Percentiles rank a stretch among this genome's conserved stretches.
Evolutionary conservation across 2,797 vertebrate genomes (phyloP).

Genomic region (Aselliscus stoliczkanus): DNA sequence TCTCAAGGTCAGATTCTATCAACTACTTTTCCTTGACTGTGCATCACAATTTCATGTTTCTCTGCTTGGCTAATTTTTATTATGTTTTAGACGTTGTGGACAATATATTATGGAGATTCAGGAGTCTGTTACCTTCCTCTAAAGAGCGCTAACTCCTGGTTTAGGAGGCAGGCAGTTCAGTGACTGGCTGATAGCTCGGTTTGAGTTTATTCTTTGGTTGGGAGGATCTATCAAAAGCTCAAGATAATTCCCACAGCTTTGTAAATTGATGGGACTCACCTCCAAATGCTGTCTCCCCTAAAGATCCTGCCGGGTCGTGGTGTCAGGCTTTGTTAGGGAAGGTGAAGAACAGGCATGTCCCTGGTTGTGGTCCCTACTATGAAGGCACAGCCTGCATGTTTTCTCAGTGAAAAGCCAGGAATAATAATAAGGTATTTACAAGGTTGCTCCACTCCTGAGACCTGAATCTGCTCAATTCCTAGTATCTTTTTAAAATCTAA

Average conservation of each 20-base stretch:
- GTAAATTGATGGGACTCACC: background rate
- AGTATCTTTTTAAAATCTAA: background rate
- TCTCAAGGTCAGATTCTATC: background rate
- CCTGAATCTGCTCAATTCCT: background rate
- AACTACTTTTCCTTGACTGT: background rate
- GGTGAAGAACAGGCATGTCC: background rate
- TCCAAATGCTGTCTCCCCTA: background rate
- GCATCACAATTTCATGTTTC: background rate
- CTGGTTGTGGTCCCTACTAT: background rate
- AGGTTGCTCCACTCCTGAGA: background rate
- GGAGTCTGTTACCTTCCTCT: background rate
- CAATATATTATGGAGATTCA: background rate
- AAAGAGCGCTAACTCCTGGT: background rate
- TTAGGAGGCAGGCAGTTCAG: background rate
- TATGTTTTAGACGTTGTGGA: background rate
- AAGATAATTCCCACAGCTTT: background rate
- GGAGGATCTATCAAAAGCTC: background rate
- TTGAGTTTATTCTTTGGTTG: background rate
- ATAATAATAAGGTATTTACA: background rate
- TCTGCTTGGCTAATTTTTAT: background rate
- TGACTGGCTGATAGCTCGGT: background rate
- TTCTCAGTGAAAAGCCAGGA: background rate
- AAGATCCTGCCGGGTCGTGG: background rate
- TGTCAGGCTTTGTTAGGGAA: background rate
- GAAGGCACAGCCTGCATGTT: background rate